Percentiles rank a stretch among this genome's conserved stretches.
These are phyloP conservation scores for Drosophila niveifrons DNA, from an alignment of 2,888 invertebrate species.

Conservation along the genomic window DNA sequence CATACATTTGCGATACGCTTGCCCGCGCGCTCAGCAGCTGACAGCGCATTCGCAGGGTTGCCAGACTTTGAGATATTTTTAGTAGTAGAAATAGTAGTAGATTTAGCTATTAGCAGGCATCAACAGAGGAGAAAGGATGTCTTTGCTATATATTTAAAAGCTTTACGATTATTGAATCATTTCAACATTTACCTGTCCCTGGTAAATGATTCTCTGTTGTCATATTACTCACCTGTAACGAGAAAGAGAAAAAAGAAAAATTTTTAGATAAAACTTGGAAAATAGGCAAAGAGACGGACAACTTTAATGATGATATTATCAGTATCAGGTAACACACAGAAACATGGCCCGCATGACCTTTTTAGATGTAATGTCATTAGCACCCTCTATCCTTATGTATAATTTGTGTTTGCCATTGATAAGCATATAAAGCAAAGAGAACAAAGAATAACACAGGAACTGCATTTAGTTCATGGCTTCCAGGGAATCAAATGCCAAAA, in stretches of 20 bases:
- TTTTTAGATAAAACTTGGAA: conserved; percentile 28
- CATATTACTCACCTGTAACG: conserved; percentile 62
- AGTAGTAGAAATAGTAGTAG: conserved; percentile 44
- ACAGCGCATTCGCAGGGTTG: conserved; percentile 48
- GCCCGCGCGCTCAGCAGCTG: conserved; percentile 66
- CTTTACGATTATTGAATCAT: neutral
- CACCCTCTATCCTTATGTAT: conserved; percentile 41
- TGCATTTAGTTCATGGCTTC: conserved; percentile 67
- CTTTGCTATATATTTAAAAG: too few relatives aligned
- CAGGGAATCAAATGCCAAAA: conserved; percentile 67
- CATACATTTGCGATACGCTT: conserved; percentile 38
- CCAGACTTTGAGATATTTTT: conserved; percentile 42
- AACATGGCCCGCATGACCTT: conserved; percentile 48
- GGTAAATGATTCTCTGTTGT: neutral
- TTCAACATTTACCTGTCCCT: conserved; percentile 18
- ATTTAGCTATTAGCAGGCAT: conserved; percentile 35
- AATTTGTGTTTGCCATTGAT: conserved; percentile 55
- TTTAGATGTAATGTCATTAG: conserved; percentile 46
- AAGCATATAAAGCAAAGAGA: conserved; percentile 45
- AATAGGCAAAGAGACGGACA: conserved; percentile 3
- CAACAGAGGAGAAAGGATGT: too few relatives aligned
- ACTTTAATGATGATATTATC: conserved; percentile 42
- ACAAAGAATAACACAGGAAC: conserved; percentile 71
- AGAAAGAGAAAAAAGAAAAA: conserved; percentile 17
- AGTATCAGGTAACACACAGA: conserved; percentile 21